A percentile compares a stretch with the other conserved stretches of the same genome.
phyloP scores from a whole-genome alignment of 2,113 vertebrate genomes.

The Serilophus lunatus region DNA sequence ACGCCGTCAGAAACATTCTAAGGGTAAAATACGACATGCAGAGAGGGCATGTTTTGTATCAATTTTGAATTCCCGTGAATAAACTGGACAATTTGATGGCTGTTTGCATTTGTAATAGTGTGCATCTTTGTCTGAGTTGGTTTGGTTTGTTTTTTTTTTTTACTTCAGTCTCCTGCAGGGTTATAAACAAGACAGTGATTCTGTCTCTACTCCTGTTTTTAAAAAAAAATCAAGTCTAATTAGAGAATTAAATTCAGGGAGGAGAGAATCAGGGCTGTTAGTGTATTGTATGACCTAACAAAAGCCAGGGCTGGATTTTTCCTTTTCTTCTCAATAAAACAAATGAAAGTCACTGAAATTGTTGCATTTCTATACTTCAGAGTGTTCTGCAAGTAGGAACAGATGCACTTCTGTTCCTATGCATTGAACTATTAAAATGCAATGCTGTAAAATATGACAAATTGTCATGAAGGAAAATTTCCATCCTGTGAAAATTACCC shows the following conservation, averaged over 20 bases:
- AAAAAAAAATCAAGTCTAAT: neutral
- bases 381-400: conserved; percentile 15
- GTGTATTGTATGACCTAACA: neutral
- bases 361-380: neutral
- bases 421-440: neutral
- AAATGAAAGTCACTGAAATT: neutral
- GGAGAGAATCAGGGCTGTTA: neutral
- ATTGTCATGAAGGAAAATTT: neutral
- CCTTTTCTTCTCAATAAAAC: neutral
- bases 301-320: neutral
- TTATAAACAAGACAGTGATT: conserved; percentile 18
- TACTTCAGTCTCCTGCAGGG: neutral
- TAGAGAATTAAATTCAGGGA: neutral
- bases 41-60: conserved; percentile 72
- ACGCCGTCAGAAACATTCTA: conserved; percentile 59
- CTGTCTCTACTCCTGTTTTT: neutral
- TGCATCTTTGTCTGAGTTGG: conserved; percentile 57
- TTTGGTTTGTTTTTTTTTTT: neutral
- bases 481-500: conserved; percentile 20
- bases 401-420: conserved; percentile 35
- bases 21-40: conserved; percentile 52
- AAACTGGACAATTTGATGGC: conserved; percentile 73
- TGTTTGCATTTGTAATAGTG: conserved; percentile 72
- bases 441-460: neutral
- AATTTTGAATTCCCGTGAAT: conserved; percentile 76